Conservation (phyloP, 2,113 vertebrate species). For the Lophius piscatorius region DNA sequence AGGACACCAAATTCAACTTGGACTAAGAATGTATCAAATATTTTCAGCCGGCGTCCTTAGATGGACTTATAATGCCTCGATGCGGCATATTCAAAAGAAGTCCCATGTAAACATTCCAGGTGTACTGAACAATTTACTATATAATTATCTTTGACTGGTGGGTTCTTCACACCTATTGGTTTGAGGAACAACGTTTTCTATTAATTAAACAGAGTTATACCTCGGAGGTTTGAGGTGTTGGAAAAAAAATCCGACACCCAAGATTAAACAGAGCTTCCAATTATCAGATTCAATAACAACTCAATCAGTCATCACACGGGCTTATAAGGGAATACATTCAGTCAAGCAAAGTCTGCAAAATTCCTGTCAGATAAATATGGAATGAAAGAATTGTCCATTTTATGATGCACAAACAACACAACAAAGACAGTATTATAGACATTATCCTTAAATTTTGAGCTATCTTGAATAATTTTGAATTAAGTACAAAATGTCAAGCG, state of each 20-base stretch:
- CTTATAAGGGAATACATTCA: too few species aligned
- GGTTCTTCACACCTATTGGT: too few species aligned
- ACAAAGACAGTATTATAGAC: not conserved
- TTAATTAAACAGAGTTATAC: too few species aligned
- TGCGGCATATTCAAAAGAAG: not conserved
- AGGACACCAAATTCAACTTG: not conserved
- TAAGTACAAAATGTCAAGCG: constrained; percentile 23
- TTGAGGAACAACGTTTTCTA: too few species aligned
- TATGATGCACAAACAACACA: constrained; percentile 5
- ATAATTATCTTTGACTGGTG: too few species aligned
- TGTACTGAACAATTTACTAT: too few species aligned
- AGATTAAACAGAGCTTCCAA: too few species aligned
- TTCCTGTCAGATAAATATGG: constrained; percentile 39
- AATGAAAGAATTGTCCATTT: constrained; percentile 10
- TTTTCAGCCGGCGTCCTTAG: not conserved
- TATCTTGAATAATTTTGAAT: constrained; percentile 69
- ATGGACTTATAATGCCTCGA: not conserved
- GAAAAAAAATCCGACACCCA: too few species aligned
- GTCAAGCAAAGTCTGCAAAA: constrained; percentile 82
- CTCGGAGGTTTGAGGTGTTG: too few species aligned
- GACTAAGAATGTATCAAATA: not conserved
- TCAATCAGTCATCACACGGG: too few species aligned
- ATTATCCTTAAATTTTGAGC: constrained; percentile 4
- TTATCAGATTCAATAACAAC: too few species aligned
- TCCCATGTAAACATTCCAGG: not conserved